phyloP scores from a whole-genome alignment of 2,888 invertebrate genomes.

The Papilio demoleus region DNA sequence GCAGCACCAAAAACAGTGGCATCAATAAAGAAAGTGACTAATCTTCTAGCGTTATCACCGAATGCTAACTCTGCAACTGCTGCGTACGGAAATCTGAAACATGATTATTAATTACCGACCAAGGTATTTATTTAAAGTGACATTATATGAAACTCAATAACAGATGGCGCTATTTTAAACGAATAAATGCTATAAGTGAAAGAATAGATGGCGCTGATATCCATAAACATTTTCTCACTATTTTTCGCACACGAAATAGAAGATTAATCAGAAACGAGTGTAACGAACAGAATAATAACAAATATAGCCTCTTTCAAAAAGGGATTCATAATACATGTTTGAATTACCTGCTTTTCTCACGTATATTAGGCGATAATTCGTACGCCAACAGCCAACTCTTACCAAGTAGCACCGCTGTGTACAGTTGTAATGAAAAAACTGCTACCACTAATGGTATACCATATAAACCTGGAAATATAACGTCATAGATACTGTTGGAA shows the following conservation, averaged over 20 bases:
- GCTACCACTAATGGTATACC: constrained; percentile 87
- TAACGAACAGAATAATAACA: too few relatives aligned
- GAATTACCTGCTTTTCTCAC: constrained; percentile 79
- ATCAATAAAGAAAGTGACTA: constrained; percentile 88
- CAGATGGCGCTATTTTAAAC: neutral
- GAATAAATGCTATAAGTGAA: too few relatives aligned
- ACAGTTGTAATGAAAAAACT: constrained; percentile 89
- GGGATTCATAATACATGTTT: neutral
- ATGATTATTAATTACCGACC: neutral
- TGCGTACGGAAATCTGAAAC: constrained; percentile 89
- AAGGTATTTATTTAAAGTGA: neutral
- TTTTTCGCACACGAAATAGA: too few relatives aligned
- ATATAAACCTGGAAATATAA: constrained; percentile 82
- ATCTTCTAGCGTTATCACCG: constrained; percentile 84
- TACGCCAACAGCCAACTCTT: constrained; percentile 92
- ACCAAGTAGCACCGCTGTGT: constrained; percentile 91
- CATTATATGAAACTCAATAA: too few relatives aligned
- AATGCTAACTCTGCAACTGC: constrained; percentile 92
- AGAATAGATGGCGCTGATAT: constrained; percentile 4
- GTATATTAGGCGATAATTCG: constrained; percentile 86
- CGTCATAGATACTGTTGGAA: too few relatives aligned
- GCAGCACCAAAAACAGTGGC: constrained; percentile 90
- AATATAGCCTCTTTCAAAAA: too few relatives aligned
- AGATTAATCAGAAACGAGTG: too few relatives aligned
- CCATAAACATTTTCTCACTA: too few relatives aligned